Evolutionary conservation across 53 echinoderm and acorn worm species (phyloP), one percentile per base, ranked within the genome.

Genomic region (Antedon mediterranea): DNA sequence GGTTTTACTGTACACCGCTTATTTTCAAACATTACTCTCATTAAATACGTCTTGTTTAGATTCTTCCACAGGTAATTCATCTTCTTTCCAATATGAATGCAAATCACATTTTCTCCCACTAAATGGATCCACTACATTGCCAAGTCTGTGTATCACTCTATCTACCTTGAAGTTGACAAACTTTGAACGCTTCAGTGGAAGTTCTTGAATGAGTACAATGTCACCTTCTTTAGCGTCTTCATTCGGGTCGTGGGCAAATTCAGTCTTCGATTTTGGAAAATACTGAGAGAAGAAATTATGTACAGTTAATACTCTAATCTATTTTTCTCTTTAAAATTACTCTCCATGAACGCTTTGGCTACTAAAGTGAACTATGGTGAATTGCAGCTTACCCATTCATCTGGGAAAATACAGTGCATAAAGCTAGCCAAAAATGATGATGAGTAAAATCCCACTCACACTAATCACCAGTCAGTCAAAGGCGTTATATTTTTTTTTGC

Each of bases 101-200:
- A 80, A 78, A 77, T 92, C 91, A 79, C 98, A 98, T 33, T 87
- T 90, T 72, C 71, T 84, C 6, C 92, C 92, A 11, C 92, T 98
- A 31, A 98, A 78, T 30, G 98, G 98, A 77, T 98, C 98, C 0
- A 86, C 88, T 29, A 91, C 91, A 44, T 91, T 89, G 26, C 98
- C 98, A 23, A 86, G 77, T 73, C 89, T 86, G 83, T 98, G 92
- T 73, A 98, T 82, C 72, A 98, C 84, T 3, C 82, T 85, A 28
- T 93, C 88, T 73, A 98, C 77, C 29, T 72, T 75, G 86, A 88
- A 88, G 23, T 85, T 86, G 34, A 97, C 89, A n/a, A 82, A 79
- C 33, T 72, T 71, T 23, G 97, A 87, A 33, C 85, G 82, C 32
- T 79, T 83, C 0, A 87, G 74, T 6, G 92, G 88, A 28, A 98